Evolutionary conservation across 2,797 vertebrate species (phyloP), one percentile per base, ranked within the genome.

Genomic region (Salarias fasciatus): DNA sequence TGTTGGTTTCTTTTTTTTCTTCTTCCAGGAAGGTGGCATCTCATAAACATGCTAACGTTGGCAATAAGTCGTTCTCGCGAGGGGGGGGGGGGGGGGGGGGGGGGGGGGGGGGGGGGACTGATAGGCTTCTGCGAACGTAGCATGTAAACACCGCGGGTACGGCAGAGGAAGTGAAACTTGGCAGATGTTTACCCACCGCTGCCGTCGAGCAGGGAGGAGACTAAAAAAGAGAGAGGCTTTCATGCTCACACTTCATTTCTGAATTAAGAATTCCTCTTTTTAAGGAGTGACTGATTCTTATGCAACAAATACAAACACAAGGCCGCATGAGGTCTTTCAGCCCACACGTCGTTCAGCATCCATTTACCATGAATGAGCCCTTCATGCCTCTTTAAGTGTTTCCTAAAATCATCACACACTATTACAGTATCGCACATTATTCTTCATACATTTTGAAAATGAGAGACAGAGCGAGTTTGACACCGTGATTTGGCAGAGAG

Each of bases 141-240:
- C 75, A 73, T 58, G 75, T 53, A 58, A 56, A 69, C 58, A 66
- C 50, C 40, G 47, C 75, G 69, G 57, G 47, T 52, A 57, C 3
- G 0, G 33, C 60, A 77, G 49, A 66, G 80, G 85, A 88, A 88
- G 76, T 80, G 75, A 84, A 87, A 87, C 69, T 69, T 56, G 63
- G 69, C 74, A 57, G 67, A 72, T 13, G 43, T 11, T 24, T 29
- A 35, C 11, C 12, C 24, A 74, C 63, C 52, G 63, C 44, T 31
- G 44, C 24, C 33, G 69, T 14, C 6, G 10, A 48, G 35, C 47
- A 6, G 40, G 31, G 30, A 6, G 33, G 35, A 44, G 43, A 35
- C 33, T 24, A 24, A 3, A 24, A 24, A 24, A 24, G 18, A 24
- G 18, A 24, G 18, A 24, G 18, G 18, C 18, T 24, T 24, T 24